Percentiles rank a stretch among this genome's conserved stretches.
Evolutionary conservation across 2,888 invertebrate genomes (phyloP).

Genomic region (Dicycla oo): DNA sequence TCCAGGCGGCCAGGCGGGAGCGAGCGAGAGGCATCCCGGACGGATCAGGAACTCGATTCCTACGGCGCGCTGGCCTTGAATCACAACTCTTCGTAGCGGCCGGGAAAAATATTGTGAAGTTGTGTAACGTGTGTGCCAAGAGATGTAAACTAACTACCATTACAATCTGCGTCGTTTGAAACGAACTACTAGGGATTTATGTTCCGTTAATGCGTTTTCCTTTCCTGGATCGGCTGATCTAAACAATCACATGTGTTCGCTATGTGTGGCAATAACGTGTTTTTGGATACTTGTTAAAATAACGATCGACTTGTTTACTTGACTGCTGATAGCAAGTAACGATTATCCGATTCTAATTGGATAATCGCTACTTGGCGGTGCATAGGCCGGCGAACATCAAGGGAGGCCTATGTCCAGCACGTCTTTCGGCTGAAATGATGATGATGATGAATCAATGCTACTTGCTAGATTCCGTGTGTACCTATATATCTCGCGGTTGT

Average conservation of each 20-base stretch:
- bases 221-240: conserved; percentile 26
- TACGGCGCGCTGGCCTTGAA: conserved; percentile 83
- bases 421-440: no score
- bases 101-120: conserved; percentile 74
- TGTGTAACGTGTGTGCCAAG: conserved; percentile 67
- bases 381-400: no score
- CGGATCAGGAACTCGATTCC: conserved; percentile 83
- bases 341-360: not conserved
- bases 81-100: conserved; percentile 71
- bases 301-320: conserved; percentile 1
- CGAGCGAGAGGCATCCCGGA: conserved; percentile 84
- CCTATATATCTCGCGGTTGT: not conserved
- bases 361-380: conserved; percentile 4
- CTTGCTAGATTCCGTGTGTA: not conserved
- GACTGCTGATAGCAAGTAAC: not conserved
- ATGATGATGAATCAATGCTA: no score
- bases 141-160: conserved; percentile 69
- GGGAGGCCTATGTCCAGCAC: no score
- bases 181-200: conserved; percentile 58
- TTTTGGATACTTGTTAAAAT: conserved; percentile 13
- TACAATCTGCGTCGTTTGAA: conserved; percentile 70
- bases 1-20: conserved; percentile 84
- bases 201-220: conserved; percentile 27
- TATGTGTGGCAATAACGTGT: conserved; percentile 18
- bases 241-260: conserved; percentile 36